These are phyloP conservation scores for Lutraria lutraria DNA, from an alignment of 2,888 invertebrate genomes.

Conservation along the genomic window DNA sequence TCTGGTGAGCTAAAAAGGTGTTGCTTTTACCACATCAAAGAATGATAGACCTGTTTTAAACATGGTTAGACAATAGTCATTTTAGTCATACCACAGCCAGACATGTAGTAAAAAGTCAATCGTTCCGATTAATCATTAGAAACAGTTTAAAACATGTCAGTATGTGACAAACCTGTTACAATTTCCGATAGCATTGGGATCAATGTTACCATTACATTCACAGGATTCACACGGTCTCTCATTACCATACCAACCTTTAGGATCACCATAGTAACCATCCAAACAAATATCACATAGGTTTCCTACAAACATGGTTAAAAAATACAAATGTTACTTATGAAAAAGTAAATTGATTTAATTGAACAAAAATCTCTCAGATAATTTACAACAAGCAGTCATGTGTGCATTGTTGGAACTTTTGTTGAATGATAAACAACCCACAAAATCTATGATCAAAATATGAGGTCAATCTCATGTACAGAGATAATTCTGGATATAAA, in stretches of 20 bases:
- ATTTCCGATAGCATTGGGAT: conserved; percentile 97
- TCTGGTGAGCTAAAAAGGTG: too few species aligned
- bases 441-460: too few species aligned
- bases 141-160: background rate
- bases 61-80: too few species aligned
- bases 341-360: background rate
- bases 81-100: too few species aligned
- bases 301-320: conserved; percentile 86
- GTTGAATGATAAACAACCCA: background rate
- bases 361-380: background rate
- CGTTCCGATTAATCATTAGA: too few species aligned
- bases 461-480: background rate
- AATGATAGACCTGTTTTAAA: too few species aligned
- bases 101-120: too few species aligned
- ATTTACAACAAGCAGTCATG: background rate
- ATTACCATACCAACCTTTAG: conserved; percentile 90
- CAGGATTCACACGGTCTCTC: conserved; percentile 87
- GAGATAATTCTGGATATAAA: too few species aligned
- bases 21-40: too few species aligned
- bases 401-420: background rate
- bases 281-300: conserved; percentile 96
- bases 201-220: conserved; percentile 89
- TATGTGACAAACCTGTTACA: conserved; percentile 90
- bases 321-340: too few species aligned
- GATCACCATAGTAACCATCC: conserved; percentile 98